Percentiles rank a stretch among this genome's conserved stretches.
phyloP scores from a whole-genome alignment of 2,797 vertebrate genomes.

The Threskiornis aethiopicus region DNA sequence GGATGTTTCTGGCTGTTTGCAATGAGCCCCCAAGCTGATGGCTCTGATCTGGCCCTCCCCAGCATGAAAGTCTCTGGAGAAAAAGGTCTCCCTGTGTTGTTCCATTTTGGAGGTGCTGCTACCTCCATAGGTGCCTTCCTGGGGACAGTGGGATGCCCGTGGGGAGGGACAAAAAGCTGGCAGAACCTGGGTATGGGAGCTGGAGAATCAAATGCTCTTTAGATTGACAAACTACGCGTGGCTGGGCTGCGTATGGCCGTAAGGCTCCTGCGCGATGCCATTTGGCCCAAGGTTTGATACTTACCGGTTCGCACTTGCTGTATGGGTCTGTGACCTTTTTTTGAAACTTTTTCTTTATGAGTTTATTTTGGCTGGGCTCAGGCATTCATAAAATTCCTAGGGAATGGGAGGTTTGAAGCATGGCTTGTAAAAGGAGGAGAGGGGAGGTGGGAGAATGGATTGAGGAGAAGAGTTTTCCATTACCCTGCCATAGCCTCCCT shows the following conservation, averaged over 20 bases:
- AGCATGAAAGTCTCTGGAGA: background rate
- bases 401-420: conserved; percentile 79
- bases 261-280: background rate
- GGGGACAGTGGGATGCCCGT: background rate
- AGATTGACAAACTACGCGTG: background rate
- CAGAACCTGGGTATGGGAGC: background rate
- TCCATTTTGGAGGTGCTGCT: background rate
- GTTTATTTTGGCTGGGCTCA: conserved; percentile 83
- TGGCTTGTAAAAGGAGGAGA: conserved; percentile 81
- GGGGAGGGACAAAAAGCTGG: background rate
- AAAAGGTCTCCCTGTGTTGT: background rate
- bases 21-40: accelerated
- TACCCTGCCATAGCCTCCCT: conserved; percentile 67
- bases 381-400: conserved; percentile 85
- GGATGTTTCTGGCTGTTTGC: background rate
- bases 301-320: conserved; percentile 77
- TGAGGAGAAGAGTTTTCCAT: conserved; percentile 67
- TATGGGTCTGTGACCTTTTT: conserved; percentile 78
- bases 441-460: conserved; percentile 67
- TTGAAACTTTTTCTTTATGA: conserved; percentile 80
- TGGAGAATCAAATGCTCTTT: background rate
- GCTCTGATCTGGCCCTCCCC: background rate
- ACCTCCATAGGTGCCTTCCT: background rate
- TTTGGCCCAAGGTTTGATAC: conserved; percentile 55
- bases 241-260: background rate